Percentiles rank a stretch among this genome's conserved stretches.
Evolutionary conservation across 2,113 vertebrate species (phyloP).

Genomic region (Cyanoliseus patagonus): DNA sequence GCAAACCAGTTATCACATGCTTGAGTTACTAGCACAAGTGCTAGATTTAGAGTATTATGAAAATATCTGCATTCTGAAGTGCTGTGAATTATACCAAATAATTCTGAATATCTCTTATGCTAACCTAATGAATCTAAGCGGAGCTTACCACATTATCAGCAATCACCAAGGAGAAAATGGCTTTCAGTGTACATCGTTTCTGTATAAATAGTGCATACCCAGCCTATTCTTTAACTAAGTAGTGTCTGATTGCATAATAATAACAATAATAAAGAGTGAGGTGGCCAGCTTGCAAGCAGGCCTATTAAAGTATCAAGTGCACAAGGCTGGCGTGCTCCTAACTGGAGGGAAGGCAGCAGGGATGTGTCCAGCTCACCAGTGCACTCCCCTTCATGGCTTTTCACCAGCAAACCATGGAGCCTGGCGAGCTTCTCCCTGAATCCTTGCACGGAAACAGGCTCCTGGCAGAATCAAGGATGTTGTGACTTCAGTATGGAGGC

Average conservation of each 20-base stretch:
- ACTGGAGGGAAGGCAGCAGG: background rate
- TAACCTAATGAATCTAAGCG: constrained; percentile 70
- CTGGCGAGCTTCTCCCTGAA: background rate
- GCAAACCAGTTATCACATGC: constrained; percentile 14
- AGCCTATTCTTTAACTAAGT: constrained; percentile 39
- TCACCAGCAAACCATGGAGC: background rate
- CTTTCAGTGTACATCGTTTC: background rate
- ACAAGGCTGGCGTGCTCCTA: background rate
- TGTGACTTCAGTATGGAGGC: background rate
- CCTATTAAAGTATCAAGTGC: background rate
- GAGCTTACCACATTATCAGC: constrained; percentile 40
- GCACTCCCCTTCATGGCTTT: background rate
- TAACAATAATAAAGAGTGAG: constrained; percentile 7
- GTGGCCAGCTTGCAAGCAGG: background rate
- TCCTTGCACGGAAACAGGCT: background rate
- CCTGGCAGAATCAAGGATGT: background rate
- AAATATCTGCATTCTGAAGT: constrained; percentile 71
- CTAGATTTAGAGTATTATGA: constrained; percentile 66
- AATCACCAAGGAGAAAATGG: constrained; percentile 59
- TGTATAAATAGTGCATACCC: constrained; percentile 14
- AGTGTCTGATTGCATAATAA: constrained; percentile 58
- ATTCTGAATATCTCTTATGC: constrained; percentile 62
- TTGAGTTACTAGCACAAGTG: constrained; percentile 45
- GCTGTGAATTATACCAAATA: constrained; percentile 70
- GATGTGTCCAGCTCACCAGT: accelerated